Conservation (phyloP, 1,140 invertebrate genomes). For the Drosophila parabipectinata region DNA sequence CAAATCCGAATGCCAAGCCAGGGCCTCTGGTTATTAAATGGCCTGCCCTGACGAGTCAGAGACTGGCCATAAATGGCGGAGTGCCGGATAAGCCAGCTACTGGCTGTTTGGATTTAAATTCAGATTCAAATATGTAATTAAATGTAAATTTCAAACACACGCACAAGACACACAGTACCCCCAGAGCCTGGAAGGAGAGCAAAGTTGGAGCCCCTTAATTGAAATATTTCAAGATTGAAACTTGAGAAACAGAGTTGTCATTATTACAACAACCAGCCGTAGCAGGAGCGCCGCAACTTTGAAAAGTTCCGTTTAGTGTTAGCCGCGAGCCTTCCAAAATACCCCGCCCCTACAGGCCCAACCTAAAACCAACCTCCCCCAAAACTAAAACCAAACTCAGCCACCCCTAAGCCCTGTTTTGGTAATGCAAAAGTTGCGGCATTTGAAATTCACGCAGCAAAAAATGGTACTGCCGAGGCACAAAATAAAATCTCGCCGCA, state of each 20-base stretch:
- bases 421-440: slow-evolving; percentile 70
- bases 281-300: slow-evolving; percentile 39
- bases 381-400: slow-evolving; percentile 15
- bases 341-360: slow-evolving; percentile 7
- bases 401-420: slow-evolving; percentile 39
- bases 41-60: slow-evolving; percentile 62
- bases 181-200: slow-evolving; percentile 38
- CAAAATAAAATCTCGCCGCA: slow-evolving; percentile 62
- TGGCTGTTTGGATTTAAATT: slow-evolving; percentile 47
- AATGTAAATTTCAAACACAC: slow-evolving; percentile 70
- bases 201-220: slow-evolving; percentile 78
- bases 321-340: slow-evolving; percentile 22
- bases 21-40: slow-evolving; percentile 50
- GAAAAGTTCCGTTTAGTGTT: slow-evolving; percentile 48
- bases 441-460: slow-evolving; percentile 52
- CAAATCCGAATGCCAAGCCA: slow-evolving; percentile 13
- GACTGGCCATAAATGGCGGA: slow-evolving; percentile 52
- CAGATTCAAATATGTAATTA: slow-evolving; percentile 76
- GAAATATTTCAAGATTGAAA: slow-evolving; percentile 81
- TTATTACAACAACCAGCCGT: slow-evolving; percentile 61
- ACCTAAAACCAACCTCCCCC: neutral
- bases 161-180: slow-evolving; percentile 27
- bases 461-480: slow-evolving; percentile 46
- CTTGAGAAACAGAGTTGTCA: slow-evolving; percentile 59
- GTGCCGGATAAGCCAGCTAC: slow-evolving; percentile 46